phyloP scores from a whole-genome alignment of 2,797 vertebrate genomes.

The Coranthus polyacanthus region DNA sequence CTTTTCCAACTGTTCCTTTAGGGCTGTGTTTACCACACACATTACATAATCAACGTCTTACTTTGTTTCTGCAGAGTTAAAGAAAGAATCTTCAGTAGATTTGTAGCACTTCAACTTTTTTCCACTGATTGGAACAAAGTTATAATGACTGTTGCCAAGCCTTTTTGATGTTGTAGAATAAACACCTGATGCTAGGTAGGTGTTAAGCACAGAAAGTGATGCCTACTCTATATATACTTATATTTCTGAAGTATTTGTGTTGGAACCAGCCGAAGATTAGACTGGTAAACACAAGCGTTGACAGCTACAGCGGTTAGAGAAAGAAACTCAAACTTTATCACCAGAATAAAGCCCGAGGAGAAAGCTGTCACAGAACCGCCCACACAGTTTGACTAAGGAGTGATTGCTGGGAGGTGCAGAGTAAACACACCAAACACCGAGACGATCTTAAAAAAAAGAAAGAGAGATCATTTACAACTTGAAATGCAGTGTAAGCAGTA shows the following conservation, averaged over 20 bases:
- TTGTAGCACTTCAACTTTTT: not conserved
- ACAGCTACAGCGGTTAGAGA: conserved; percentile 28
- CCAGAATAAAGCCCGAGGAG: conserved; percentile 47
- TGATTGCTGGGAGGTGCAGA: conserved; percentile 33
- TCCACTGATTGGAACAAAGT: conserved; percentile 2
- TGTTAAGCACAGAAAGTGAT: conserved; percentile 23
- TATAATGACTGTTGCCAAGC: not conserved
- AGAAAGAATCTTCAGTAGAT: no score
- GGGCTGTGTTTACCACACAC: conserved; percentile 15
- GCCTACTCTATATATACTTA: conserved; percentile 35
- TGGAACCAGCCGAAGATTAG: conserved; percentile 18
- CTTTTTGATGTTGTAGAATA: not conserved
- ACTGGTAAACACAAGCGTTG: conserved; percentile 5
- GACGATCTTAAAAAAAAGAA: no score
- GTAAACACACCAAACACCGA: conserved; percentile 8
- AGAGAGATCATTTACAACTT: no score
- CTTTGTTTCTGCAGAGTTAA: conserved; percentile 16
- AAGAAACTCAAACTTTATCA: conserved; percentile 59
- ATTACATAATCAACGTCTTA: conserved; percentile 30
- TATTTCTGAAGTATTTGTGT: conserved; percentile 31
- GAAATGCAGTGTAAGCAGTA: not conserved
- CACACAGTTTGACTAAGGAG: conserved; percentile 53
- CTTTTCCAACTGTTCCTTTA: conserved; percentile 35
- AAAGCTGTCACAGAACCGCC: conserved; percentile 55
- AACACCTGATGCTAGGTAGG: conserved; percentile 23